Evolutionary conservation across 1,140 invertebrate species (phyloP), one percentile per base, ranked within the genome.

Genomic region (Penaeus vannamei): DNA sequence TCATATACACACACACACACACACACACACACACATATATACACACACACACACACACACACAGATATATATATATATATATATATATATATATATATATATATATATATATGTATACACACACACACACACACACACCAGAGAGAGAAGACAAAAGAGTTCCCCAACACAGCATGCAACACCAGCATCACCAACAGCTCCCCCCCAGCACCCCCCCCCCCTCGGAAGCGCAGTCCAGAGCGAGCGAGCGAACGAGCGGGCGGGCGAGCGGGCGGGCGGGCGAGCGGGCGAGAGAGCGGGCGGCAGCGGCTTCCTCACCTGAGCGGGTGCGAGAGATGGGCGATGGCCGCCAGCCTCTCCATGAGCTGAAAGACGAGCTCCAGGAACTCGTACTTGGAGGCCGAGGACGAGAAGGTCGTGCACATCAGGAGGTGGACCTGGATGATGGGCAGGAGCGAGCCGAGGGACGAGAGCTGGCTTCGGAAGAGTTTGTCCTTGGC

Each of bases 311-410:
- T 1, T 53, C 46, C 92, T 79, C 93, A 95, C 93, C 95, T 94
- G 60, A 95, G 93, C 0, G 95, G 95, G 91, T 96, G 95, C n/a
- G 95, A 95, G 12, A 96, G 92, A 91, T 95, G 95, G 0, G 95
- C 94, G 42, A 96, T 95, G 64, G 94, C 94, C 36, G 94, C 93
- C 32, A 96, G 92, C 76, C 95, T 93, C 64, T 96, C 95, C 90
- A 96, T 94, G 93, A 96, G 94, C 20, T 94, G 94, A 90, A 95
- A 95, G 22, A 94, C 95, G 79, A 96, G 92, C 90, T 96, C 95
- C 17, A 96, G 93, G 92, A 96, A 96, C 92, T 96, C 95, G 92
- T 95, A 96, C 91, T 96, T 96, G 85, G 95, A 96, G 5, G 95
- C 95, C 5, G 95, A 94, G 84, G 94, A 94, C 3, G 95, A 95